A percentile compares a stretch with the other conserved stretches of the same genome.
Evolutionary conservation across 2,797 vertebrate genomes (phyloP).

Genomic region (Sebastiscus albofasciatus): DNA sequence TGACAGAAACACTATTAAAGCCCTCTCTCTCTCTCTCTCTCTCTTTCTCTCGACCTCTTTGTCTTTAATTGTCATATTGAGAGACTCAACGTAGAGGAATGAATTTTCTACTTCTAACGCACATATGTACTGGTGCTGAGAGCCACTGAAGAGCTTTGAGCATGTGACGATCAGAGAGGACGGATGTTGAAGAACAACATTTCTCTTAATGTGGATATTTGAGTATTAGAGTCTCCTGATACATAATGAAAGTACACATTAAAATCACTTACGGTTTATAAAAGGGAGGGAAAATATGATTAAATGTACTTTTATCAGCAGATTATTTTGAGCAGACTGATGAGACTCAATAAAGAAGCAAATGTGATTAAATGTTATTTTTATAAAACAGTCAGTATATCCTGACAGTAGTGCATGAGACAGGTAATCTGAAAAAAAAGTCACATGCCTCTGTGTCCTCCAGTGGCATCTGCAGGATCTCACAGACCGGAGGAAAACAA

Average conservation of each 20-base stretch:
- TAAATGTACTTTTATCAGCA: background rate
- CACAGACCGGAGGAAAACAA: too few relatives aligned
- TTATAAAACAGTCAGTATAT: too few relatives aligned
- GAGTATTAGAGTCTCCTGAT: constrained; percentile 1
- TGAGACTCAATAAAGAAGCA: constrained; percentile 13
- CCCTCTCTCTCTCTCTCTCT: background rate
- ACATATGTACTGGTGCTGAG: background rate
- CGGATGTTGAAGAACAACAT: background rate
- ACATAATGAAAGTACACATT: constrained; percentile 25
- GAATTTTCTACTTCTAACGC: background rate
- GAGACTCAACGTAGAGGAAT: background rate
- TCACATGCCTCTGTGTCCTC: too few relatives aligned
- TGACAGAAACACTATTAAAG: background rate
- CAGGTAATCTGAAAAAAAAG: too few relatives aligned
- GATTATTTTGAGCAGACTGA: background rate
- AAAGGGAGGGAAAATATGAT: background rate
- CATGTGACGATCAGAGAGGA: constrained; percentile 30
- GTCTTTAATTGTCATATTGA: background rate
- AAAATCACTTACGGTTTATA: constrained; percentile 4
- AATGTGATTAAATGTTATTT: too few relatives aligned
- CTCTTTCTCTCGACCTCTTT: background rate
- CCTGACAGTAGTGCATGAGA: too few relatives aligned
- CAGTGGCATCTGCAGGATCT: too few relatives aligned
- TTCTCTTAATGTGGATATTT: background rate
- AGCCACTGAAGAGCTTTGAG: constrained; percentile 25